Percentiles rank a stretch among this genome's conserved stretches.
Conservation (phyloP, 2,113 vertebrate species). For the Pterocles burchelli region DNA sequence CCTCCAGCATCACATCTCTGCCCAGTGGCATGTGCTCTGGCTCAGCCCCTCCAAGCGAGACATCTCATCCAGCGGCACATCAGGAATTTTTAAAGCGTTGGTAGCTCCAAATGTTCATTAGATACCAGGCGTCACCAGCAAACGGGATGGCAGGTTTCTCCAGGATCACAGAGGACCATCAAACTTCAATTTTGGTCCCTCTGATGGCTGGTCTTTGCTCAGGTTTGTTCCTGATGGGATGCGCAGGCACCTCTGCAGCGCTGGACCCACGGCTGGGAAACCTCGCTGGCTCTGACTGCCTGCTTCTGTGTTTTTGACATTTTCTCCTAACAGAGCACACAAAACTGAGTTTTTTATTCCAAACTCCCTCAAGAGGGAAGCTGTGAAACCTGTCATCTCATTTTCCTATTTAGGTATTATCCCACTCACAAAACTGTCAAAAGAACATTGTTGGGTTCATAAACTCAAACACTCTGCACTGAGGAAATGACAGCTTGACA, state of each 20-base stretch:
- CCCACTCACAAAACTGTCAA: conserved; percentile 48
- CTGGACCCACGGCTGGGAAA: background rate
- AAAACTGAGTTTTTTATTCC: background rate
- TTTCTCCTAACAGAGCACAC: background rate
- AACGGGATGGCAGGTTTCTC: background rate
- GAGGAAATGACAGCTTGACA: background rate
- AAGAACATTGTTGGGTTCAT: conserved; percentile 30
- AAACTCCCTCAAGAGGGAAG: background rate
- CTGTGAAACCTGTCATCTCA: conserved; percentile 42
- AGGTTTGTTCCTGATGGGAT: background rate
- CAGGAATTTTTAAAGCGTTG: background rate
- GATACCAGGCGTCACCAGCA: background rate
- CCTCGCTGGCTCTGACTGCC: background rate
- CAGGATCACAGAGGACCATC: background rate
- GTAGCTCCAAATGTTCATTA: background rate
- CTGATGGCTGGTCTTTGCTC: background rate
- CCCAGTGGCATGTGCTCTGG: accelerated
- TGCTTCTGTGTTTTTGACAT: background rate
- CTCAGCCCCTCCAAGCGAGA: background rate
- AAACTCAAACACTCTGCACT: background rate
- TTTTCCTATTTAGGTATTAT: conserved; percentile 42
- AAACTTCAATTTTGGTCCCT: background rate
- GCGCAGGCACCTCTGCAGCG: background rate
- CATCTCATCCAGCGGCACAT: background rate
- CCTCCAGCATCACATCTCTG: background rate